Evolutionary conservation across 2,797 vertebrate species (phyloP).

Genomic region (Thripadectes ignobilis): DNA sequence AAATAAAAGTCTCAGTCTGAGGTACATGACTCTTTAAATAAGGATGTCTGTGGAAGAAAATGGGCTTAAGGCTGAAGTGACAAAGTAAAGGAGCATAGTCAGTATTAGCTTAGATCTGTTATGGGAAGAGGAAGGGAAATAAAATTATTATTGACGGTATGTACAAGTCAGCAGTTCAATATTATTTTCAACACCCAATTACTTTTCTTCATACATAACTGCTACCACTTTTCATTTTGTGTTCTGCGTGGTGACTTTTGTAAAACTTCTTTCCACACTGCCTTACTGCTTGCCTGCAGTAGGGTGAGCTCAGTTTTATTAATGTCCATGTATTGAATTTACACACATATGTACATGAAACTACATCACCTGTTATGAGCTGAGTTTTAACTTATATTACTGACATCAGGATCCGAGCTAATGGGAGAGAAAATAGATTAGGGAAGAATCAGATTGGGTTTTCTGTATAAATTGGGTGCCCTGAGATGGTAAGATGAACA

Average conservation of each 20-base stretch:
- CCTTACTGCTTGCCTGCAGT: not conserved
- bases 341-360: accelerated
- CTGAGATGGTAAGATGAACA: not conserved
- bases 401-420: not conserved
- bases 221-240: not conserved
- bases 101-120: not conserved
- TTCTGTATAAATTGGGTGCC: not conserved
- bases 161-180: not conserved
- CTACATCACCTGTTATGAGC: not conserved
- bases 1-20: not conserved
- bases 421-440: not conserved
- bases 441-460: not conserved
- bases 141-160: not conserved
- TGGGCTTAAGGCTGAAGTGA: not conserved
- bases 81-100: not conserved
- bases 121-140: not conserved
- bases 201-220: not conserved
- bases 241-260: not conserved
- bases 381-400: not conserved
- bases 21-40: not conserved
- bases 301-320: not conserved
- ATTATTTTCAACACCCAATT: not conserved
- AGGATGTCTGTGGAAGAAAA: not conserved
- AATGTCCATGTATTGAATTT: not conserved
- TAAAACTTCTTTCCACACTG: not conserved